Base-by-base conservation (phyloP, 2,797 vertebrate species). In the Lagodon rhomboides region DNA sequence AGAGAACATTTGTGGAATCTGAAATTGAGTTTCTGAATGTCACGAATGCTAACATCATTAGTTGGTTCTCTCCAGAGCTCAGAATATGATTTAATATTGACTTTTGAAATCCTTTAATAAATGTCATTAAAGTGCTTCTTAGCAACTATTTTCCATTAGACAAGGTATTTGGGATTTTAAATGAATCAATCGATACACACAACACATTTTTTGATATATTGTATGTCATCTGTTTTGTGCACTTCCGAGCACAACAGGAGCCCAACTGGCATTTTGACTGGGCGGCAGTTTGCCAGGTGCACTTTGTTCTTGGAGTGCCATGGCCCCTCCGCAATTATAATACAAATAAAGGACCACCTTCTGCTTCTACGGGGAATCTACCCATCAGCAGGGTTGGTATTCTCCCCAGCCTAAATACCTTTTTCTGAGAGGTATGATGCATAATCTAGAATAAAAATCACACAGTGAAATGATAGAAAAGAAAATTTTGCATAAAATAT, bases 291-390 rank as follows among this genome's bases (percentile, higher is more conserved):
- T 54, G 44, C 76, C 63, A 44, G 55, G 55, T 82, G 54, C 44
- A 60, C 62, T 85, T 77, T 73, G 61, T 59, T 85, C 75, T 74
- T 15, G 11, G 59, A 74, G 44, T 50, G 41, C 27, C 41, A 70
- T 69, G 49, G 63, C 73, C 17, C 22, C 58, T 72, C 30, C 20
- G 49, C 63, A 66, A 79, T 85, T 69, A 79, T 30, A 76, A 78
- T 4, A 61, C 51, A 76, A 61, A 87, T 55, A 66, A 71, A 80
- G n/a, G 43, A 66, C 23, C 60, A 22, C 63, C 50, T 53, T 44
- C 38, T 74, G 51, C 55, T 65, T 84, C 64, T 41, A 17, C 12
- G 46, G 54, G 72, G 68, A 15, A 18, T 75, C 55, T 2, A 55
- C 60, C 63, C 25, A 53, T 55, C 78, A 76, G 59, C 73, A 50